Evolutionary conservation across 2,113 vertebrate species (phyloP), one percentile per base, ranked within the genome.

Genomic region (Brachyistius frenatus): DNA sequence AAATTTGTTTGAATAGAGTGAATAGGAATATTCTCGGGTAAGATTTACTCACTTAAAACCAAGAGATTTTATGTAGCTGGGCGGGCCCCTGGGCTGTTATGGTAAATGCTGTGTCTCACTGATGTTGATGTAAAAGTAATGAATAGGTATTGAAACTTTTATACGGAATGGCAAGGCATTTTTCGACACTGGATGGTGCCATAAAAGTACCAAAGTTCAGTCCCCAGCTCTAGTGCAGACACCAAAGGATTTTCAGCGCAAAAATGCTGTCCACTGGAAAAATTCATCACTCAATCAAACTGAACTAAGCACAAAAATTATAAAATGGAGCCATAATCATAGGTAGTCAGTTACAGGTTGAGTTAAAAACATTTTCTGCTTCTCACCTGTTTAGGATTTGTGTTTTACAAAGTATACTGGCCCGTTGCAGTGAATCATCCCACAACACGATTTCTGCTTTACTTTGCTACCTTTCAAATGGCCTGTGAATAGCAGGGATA

Each of bases 381-480:
- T 44, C 37, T 9, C 1, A 6, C 15, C 1, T 23, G 47, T 6
- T 16, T 47, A 46, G n/a, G n/a, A 50, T 6, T 49, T 50, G 49
- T 50, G 49, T 50, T 50, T 50, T 50, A 16, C 7, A 33, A 30
- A 53, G 14, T 35, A 7, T 0, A 1, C 53, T 1, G 0, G 1
- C 32, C 7, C 32, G 46, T 23, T 77, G 37, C 31, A 6, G 35
- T 60, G 68, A 74, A 62, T 72, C 63, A 61, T 46, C 31, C 37
- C 30, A 7, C 15, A 53, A 44, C 55, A 64, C 47, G 13, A 36
- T 76, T 58, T 47, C 23, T 67, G 66, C 32, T 60, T 77, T 61
- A 69, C 55, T 73, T 77, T 70, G 67, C 50, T 70, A 55, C 33
- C 54, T 80, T 78, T 79, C 36, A 82, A 77, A 88, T 66, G 30